Percentiles rank a stretch among this genome's conserved stretches.
Conservation (phyloP, 2,888 invertebrate genomes). For the Stenodera caucasica region DNA sequence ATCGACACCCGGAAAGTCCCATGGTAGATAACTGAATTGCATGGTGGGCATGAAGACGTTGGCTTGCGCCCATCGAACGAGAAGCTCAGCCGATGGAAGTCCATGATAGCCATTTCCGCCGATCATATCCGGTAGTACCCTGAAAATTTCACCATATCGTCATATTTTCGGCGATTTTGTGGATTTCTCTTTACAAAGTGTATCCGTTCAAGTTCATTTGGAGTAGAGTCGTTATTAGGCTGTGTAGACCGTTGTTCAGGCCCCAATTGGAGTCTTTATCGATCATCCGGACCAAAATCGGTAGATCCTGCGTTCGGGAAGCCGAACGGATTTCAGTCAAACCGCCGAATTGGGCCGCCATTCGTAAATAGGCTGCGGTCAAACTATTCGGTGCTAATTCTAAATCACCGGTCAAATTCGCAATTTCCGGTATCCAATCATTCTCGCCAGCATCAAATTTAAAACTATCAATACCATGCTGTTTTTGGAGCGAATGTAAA, state of each 20-base stretch:
- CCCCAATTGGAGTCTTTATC: constrained; percentile 76
- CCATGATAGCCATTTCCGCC: constrained; percentile 59
- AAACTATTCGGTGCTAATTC: constrained; percentile 63
- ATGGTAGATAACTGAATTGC: constrained; percentile 80
- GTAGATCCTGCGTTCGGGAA: constrained; percentile 68
- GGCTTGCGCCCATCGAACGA: constrained; percentile 78
- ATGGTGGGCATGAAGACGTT: constrained; percentile 77
- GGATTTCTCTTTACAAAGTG: constrained; percentile 46
- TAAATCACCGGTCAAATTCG: constrained; percentile 54
- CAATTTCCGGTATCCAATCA: constrained; percentile 67
- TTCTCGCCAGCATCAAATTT: constrained; percentile 84
- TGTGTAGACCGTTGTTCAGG: constrained; percentile 69
- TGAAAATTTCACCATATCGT: too few species aligned
- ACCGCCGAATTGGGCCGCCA: constrained; percentile 63
- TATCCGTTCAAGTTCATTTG: constrained; percentile 61
- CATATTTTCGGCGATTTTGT: too few species aligned
- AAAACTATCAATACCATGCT: constrained; percentile 71
- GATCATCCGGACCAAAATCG: constrained; percentile 75
- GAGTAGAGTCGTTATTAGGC: constrained; percentile 72
- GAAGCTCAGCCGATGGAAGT: constrained; percentile 64
- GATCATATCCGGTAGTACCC: constrained; percentile 79
- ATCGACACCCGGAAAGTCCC: constrained; percentile 64
- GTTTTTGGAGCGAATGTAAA: constrained; percentile 59
- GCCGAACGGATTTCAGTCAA: constrained; percentile 74
- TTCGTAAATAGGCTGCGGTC: constrained; percentile 61